Evolutionary conservation across 2,888 invertebrate species (phyloP).

Genomic region (Hedychridium roseum): DNA sequence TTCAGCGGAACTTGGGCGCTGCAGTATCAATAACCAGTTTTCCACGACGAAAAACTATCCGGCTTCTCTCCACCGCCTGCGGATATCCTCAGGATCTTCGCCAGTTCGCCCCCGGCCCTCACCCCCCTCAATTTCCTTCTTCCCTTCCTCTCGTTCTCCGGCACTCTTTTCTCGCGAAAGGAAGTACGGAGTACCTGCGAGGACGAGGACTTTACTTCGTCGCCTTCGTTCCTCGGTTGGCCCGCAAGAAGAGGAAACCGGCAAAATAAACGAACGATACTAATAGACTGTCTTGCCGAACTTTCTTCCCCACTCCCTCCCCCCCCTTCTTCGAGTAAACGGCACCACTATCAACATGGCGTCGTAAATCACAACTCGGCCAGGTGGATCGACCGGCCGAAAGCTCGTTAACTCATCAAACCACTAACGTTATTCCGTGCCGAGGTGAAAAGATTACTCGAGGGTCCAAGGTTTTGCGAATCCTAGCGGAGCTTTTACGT

Average conservation of each 20-base stretch:
- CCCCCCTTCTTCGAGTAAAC: not conserved
- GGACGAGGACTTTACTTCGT: no score
- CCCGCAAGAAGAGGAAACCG: conserved; percentile 15
- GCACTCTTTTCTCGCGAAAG: conserved; percentile 16
- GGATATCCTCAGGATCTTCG: not conserved
- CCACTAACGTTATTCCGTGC: no score
- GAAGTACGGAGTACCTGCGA: conserved; percentile 28
- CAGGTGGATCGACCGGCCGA: no score
- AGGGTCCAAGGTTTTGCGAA: no score
- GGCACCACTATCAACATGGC: no score
- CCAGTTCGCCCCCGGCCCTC: not conserved
- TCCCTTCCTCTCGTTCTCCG: conserved; percentile 24
- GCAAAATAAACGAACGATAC: conserved; percentile 49
- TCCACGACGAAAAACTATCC: conserved; percentile 39
- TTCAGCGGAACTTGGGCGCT: conserved; percentile 26
- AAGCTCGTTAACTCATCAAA: no score
- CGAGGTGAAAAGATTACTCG: no score
- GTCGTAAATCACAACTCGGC: conserved; percentile 47
- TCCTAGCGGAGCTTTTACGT: no score
- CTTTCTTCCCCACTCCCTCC: not conserved
- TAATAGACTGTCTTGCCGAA: conserved; percentile 41
- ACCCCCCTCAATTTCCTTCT: not conserved
- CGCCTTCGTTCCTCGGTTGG: conserved; percentile 5
- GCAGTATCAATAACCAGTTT: conserved; percentile 48
- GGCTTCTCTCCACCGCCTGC: not conserved